Conservation (phyloP, 2,797 vertebrate species). For the Halcyon smyrnensis region DNA sequence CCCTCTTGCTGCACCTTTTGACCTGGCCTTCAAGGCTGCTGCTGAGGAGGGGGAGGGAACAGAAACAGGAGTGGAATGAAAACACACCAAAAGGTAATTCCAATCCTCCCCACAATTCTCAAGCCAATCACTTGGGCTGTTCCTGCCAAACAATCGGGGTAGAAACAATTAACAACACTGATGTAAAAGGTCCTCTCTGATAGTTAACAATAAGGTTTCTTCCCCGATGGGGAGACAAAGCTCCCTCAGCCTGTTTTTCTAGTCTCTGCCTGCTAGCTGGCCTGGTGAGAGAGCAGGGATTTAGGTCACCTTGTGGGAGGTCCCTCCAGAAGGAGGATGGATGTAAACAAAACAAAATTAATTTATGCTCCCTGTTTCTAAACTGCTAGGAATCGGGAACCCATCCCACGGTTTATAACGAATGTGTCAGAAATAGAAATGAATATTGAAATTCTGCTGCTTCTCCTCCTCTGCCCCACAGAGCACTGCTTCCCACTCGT, state of each 20-base stretch:
- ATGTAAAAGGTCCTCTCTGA: background rate
- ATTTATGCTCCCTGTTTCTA: background rate
- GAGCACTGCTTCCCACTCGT: background rate
- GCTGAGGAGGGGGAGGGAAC: background rate
- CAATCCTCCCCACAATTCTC: background rate
- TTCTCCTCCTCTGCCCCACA: background rate
- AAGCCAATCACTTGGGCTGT: background rate
- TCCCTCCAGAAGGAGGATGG: background rate
- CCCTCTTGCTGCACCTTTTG: background rate
- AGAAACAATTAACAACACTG: background rate
- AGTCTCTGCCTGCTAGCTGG: background rate
- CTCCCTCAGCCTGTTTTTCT: background rate
- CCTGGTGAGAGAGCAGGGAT: background rate
- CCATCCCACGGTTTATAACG: background rate
- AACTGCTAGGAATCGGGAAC: background rate
- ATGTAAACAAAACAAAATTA: background rate
- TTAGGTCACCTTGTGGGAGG: background rate
- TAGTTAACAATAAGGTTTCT: background rate
- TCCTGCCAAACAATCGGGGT: background rate
- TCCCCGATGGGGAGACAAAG: background rate
- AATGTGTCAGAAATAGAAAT: background rate
- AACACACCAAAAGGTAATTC: background rate
- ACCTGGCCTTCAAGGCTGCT: background rate
- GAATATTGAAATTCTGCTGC: background rate
- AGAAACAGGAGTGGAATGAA: background rate